These are phyloP conservation scores for Zaprionus tsacasi DNA, from an alignment of 1,140 invertebrate species.

Conservation along the genomic window DNA sequence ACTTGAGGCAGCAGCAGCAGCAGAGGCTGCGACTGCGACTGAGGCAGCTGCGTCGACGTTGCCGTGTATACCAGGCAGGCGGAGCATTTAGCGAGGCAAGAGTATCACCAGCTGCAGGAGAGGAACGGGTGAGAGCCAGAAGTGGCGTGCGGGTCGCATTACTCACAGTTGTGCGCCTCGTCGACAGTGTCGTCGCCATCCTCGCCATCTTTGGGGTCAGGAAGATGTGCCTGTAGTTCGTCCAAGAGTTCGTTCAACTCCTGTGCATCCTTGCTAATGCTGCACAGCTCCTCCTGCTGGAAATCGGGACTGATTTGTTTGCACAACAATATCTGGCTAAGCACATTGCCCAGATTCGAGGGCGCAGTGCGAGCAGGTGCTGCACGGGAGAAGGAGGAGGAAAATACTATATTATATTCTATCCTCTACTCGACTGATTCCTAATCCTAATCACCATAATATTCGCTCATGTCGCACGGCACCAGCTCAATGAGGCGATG, in stretches of 20 bases:
- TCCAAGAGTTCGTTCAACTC: slow-evolving; percentile 90
- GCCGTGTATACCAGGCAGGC: slow-evolving; percentile 57
- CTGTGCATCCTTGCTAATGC: slow-evolving; percentile 93
- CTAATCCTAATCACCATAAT: slow-evolving; percentile 89
- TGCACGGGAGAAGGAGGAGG: neutral
- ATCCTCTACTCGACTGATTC: neutral
- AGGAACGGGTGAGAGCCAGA: neutral
- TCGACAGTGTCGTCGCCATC: slow-evolving; percentile 11
- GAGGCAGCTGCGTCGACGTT: slow-evolving; percentile 62
- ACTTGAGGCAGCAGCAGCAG: slow-evolving; percentile 52
- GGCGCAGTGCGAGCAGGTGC: slow-evolving; percentile 94
- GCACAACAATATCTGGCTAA: slow-evolving; percentile 94
- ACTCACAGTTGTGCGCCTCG: slow-evolving; percentile 51
- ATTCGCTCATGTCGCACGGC: slow-evolving; percentile 95
- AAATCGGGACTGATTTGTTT: slow-evolving; percentile 95
- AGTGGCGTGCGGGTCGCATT: neutral
- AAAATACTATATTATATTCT: neutral
- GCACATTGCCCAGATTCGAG: slow-evolving; percentile 94
- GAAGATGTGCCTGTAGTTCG: slow-evolving; percentile 94
- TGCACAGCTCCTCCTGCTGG: slow-evolving; percentile 94
- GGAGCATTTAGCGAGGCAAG: slow-evolving; percentile 54
- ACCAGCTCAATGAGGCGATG: slow-evolving; percentile 92
- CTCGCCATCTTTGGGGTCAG: slow-evolving; percentile 87
- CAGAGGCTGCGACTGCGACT: slow-evolving; percentile 67
- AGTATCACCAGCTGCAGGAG: slow-evolving; percentile 44